Evolutionary conservation across 1,140 invertebrate species (phyloP).

Genomic region (Saccostrea echinata): DNA sequence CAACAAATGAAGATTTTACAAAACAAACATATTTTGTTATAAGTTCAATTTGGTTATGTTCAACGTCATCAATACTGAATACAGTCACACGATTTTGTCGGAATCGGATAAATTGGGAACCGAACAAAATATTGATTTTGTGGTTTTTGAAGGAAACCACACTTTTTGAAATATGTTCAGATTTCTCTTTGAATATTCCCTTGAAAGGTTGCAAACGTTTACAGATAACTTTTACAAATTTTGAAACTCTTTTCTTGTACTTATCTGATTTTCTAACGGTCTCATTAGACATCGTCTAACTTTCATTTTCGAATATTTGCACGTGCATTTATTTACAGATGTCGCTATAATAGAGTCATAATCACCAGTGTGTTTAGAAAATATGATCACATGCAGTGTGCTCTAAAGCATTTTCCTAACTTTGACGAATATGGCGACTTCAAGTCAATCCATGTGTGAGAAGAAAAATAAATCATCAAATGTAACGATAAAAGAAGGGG

Average conservation of each 20-base stretch:
- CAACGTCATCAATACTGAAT: neutral
- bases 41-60: slow-evolving; percentile 15
- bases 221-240: neutral
- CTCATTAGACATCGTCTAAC: neutral
- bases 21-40: neutral
- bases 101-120: neutral
- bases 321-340: slow-evolving; percentile 48
- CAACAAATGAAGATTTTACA: neutral
- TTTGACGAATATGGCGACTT: neutral
- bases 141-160: slow-evolving; percentile 1
- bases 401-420: neutral
- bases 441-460: neutral
- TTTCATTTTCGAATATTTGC: slow-evolving; percentile 2
- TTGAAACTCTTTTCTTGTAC: slow-evolving; percentile 9
- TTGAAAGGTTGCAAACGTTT: neutral
- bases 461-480: neutral
- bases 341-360: neutral
- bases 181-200: slow-evolving; percentile 33
- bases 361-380: neutral
- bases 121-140: neutral
- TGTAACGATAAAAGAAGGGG: slow-evolving; percentile 64
- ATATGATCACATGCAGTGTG: neutral
- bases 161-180: slow-evolving; percentile 27
- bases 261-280: slow-evolving; percentile 32
- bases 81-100: neutral